phyloP scores from a whole-genome alignment of 2,113 vertebrate genomes.

The Chlorodrepanis virens region DNA sequence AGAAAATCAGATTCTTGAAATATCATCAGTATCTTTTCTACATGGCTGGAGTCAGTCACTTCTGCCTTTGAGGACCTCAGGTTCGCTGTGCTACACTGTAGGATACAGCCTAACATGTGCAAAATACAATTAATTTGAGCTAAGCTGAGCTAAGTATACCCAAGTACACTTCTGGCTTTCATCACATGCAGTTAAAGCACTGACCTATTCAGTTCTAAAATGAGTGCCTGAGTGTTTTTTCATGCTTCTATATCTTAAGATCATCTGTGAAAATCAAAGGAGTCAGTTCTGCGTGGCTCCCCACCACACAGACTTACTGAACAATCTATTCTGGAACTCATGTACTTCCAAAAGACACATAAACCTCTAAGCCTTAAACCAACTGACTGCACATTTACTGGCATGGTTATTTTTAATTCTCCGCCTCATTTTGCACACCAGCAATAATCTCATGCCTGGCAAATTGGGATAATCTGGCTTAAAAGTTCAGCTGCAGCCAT shows the following conservation, averaged over 20 bases:
- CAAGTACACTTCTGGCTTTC: not conserved
- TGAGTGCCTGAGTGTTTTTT: not conserved
- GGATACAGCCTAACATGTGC: not conserved
- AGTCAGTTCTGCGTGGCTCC: not conserved
- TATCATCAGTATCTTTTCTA: not conserved
- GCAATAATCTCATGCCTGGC: constrained; percentile 37
- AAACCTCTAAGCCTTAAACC: constrained; percentile 30
- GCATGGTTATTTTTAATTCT: constrained; percentile 8
- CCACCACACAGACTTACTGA: not conserved
- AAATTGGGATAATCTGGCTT: constrained; percentile 78
- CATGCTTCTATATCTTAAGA: not conserved
- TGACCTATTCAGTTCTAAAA: not conserved
- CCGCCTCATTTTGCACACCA: constrained; percentile 16
- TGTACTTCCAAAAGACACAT: not conserved
- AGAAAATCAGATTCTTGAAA: not conserved
- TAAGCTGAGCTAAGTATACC: not conserved
- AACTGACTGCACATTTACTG: not conserved
- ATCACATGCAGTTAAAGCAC: not conserved
- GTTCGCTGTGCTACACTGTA: not conserved
- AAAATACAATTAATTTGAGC: not conserved
- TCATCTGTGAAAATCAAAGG: not conserved
- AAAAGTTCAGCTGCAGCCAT: constrained; percentile 67
- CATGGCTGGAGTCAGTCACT: not conserved
- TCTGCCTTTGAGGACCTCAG: not conserved
- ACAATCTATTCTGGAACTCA: not conserved